Base-by-base conservation (phyloP, 1,140 invertebrate genomes). In the Meloidogyne exigua region DNA sequence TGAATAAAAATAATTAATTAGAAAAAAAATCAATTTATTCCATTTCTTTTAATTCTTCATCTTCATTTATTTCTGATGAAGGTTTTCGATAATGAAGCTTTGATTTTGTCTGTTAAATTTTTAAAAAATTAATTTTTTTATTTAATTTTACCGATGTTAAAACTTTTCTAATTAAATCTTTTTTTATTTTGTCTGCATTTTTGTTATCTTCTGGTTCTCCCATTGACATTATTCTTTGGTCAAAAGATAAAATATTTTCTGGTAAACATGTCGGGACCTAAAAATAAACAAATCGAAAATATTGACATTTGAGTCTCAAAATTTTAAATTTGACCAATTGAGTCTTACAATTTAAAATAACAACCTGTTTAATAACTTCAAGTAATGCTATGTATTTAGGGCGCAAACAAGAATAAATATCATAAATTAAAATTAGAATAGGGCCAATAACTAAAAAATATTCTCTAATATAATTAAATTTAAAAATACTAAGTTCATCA, bases 111-210 rank as follows among this genome's bases (percentile, higher is more conserved):
- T 73, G 23, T 73, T 18, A 0, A 23, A 26, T 15, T 18, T 15
- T 75, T 10, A 32, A 7, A 1, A 73, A 68, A 18, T n/a, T 21
- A 25, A n/a, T 11, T 0, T 36, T n/a, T n/a, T n/a, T n/a, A n/a
- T n/a, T n/a, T n/a, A n/a, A 13, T 21, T 75, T 83, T 13, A 83
- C 72, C 18, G 82, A 75, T 72, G 65, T 76, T 10, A 84, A 67
- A 1, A 86, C 65, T 65, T 84, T 84, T 15, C 76, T 42, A 72
- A 84, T 77, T 11, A 86, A 39, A 18, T 84, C 83, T 63, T 79
- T 65, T 36, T 81, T 79, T 28, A 73, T 81, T 66, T 84, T 84
- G 25, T 84, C 83, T 13, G 65, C 18, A 25, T 82, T 39, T 26
- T 77, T 78, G 26, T 75, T 76, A 21, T 76, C 73, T 13, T 81